Evolutionary conservation across 2,888 invertebrate genomes (phyloP), one percentile per base, ranked within the genome.

Genomic region (Myopa testacea): DNA sequence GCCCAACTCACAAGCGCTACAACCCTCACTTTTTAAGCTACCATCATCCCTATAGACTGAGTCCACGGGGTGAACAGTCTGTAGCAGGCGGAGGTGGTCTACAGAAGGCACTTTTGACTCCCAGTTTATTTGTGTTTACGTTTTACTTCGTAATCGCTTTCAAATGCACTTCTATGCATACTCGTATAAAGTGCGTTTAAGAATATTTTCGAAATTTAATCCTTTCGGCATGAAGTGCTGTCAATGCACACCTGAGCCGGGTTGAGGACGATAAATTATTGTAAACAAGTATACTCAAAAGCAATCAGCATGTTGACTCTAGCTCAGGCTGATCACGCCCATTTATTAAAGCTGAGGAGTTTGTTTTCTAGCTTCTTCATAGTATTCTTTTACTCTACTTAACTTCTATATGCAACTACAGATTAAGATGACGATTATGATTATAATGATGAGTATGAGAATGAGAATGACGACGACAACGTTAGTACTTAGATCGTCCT

Each of bases 191-290:
- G 26, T 10, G 34, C 62, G 10, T 26, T 26, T 6, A 63, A 4
- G 12, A 63, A 63, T 63, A 63, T 85, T 74, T 77, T 63, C 77
- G 80, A 77, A 55, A 71, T 81, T 83, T 86, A 86, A 86, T 87
- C 87, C 87, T 84, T 82, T 81, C 84, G 85, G 85, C 83, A 87
- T 83, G 82, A 85, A 83, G 79, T 78, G 81, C 79, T 80, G 76
- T 77, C 78, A 81, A 75, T 79, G 73, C 72, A 85, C 87, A 86
- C 86, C 86, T 86, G 86, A 86, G 85, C 55, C 26, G 19, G 34
- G 8, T 55, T 8, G 8, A 38, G 37, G 5, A 65, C 38, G 14
- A 50, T 3, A 50, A 50, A 50, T 50, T 50, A 50, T 50, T 8
- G 14, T 50, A 50, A 26, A 26, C 26, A 26, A 26, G 26, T 26